These are phyloP conservation scores for Callorhinus ursinus DNA, from an alignment of 2,113 vertebrate genomes.

Conservation along the genomic window DNA sequence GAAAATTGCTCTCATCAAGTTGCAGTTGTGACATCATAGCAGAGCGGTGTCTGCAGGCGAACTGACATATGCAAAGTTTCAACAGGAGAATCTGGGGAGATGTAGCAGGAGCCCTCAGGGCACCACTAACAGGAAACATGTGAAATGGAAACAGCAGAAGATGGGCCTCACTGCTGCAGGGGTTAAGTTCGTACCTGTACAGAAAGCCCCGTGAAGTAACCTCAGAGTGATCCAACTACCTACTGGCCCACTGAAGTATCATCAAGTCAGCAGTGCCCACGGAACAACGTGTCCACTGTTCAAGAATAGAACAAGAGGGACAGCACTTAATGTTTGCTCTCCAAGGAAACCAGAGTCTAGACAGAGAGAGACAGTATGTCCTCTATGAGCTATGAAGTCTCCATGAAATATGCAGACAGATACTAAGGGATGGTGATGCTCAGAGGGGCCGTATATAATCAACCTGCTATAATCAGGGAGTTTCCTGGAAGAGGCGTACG, in stretches of 20 bases:
- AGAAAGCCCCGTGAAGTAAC: neutral
- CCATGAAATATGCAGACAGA: neutral
- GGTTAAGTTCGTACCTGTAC: neutral
- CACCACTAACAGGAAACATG: neutral
- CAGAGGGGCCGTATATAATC: neutral
- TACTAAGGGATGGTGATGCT: neutral
- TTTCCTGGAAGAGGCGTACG: neutral
- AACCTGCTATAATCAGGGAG: neutral
- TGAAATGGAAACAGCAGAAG: neutral
- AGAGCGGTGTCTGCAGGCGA: neutral
- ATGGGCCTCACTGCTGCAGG: neutral
- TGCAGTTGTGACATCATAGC: slow-evolving; percentile 35
- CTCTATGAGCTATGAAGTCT: neutral
- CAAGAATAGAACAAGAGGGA: neutral
- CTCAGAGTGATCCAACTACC: neutral
- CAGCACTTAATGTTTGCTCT: neutral
- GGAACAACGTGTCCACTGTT: neutral
- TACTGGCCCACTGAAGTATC: neutral
- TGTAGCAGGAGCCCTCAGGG: neutral
- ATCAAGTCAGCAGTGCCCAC: neutral
- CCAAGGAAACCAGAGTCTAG: neutral
- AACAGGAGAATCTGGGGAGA: neutral
- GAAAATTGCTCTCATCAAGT: slow-evolving; percentile 62
- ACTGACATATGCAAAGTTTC: slow-evolving; percentile 31
- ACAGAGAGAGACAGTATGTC: neutral